These are phyloP conservation scores for Psylliodes chrysocephalus DNA, from an alignment of 2,888 invertebrate species.

Conservation along the genomic window DNA sequence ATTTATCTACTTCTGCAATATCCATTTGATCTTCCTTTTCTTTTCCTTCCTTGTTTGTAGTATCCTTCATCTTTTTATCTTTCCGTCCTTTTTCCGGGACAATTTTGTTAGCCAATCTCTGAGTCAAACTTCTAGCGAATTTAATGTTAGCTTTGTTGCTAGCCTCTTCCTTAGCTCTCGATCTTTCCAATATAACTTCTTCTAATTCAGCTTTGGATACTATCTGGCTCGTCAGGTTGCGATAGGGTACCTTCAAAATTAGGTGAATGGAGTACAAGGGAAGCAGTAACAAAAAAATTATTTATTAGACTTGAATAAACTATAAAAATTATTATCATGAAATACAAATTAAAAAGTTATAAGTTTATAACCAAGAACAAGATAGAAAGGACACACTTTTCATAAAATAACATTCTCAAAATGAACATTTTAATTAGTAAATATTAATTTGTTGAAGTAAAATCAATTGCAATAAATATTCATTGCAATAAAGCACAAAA, in stretches of 20 bases:
- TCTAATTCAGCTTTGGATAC: slow-evolving; percentile 68
- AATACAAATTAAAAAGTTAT: too few relatives aligned
- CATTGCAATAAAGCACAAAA: too few relatives aligned
- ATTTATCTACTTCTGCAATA: background rate
- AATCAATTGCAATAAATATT: too few relatives aligned
- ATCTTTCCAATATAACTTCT: slow-evolving; percentile 67
- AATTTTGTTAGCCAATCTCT: slow-evolving; percentile 58
- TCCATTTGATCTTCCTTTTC: background rate
- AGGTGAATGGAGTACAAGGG: too few relatives aligned
- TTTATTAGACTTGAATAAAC: too few relatives aligned
- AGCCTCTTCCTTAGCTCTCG: slow-evolving; percentile 58
- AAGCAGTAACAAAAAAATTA: too few relatives aligned
- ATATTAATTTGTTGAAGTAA: too few relatives aligned
- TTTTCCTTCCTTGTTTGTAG: slow-evolving; percentile 4
- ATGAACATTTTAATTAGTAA: too few relatives aligned
- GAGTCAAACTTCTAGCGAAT: slow-evolving; percentile 68
- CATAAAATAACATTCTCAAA: too few relatives aligned
- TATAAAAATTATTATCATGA: too few relatives aligned
- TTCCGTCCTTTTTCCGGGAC: slow-evolving; percentile 29
- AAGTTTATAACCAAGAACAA: too few relatives aligned
- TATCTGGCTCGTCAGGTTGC: slow-evolving; percentile 67
- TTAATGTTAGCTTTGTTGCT: slow-evolving; percentile 64
- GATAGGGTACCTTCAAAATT: slow-evolving; percentile 26
- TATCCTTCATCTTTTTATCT: slow-evolving; percentile 1
- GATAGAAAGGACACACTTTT: too few relatives aligned